These are phyloP conservation scores for Drosophila lini DNA, from an alignment of 1,140 invertebrate genomes.

Conservation along the genomic window DNA sequence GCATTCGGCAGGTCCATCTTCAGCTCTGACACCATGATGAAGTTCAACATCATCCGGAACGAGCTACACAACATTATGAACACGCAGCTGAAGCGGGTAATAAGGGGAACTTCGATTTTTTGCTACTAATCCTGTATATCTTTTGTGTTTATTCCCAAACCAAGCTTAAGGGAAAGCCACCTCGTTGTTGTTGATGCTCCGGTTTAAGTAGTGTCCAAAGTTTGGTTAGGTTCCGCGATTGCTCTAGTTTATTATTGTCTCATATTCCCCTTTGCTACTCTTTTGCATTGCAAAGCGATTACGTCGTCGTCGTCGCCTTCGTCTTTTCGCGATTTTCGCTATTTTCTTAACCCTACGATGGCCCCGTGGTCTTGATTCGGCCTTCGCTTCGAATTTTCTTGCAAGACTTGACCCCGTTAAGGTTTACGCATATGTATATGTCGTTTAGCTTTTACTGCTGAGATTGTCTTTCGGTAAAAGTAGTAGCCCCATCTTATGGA, in stretches of 20 bases:
- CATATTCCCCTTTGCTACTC: slow-evolving; percentile 14
- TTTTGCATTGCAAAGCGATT: slow-evolving; percentile 73
- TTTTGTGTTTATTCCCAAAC: slow-evolving; percentile 37
- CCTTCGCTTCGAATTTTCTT: slow-evolving; percentile 22
- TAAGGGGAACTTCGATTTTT: slow-evolving; percentile 37
- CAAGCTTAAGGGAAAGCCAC: slow-evolving; percentile 32
- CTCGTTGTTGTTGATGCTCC: slow-evolving; percentile 14
- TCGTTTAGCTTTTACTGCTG: slow-evolving; percentile 27
- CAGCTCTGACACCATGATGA: slow-evolving; percentile 98
- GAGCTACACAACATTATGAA: slow-evolving; percentile 99
- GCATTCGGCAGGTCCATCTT: slow-evolving; percentile 96
- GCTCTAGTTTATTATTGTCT: slow-evolving; percentile 54
- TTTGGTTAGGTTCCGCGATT: slow-evolving; percentile 74
- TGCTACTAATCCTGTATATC: slow-evolving; percentile 50
- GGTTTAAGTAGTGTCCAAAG: slow-evolving; percentile 35
- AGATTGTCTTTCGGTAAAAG: slow-evolving; percentile 5
- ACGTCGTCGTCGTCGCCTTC: slow-evolving; percentile 60
- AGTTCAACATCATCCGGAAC: slow-evolving; percentile 97
- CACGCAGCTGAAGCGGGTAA: slow-evolving; percentile 98
- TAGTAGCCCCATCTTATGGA: background rate
- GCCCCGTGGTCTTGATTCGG: slow-evolving; percentile 23
- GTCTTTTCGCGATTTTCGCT: slow-evolving; percentile 54
- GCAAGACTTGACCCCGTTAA: slow-evolving; percentile 63
- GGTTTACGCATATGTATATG: slow-evolving; percentile 4
- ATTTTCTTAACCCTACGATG: slow-evolving; percentile 70